Base-by-base conservation (phyloP, 1,140 invertebrate genomes). In the Scaptodrosophila lebanonensis region DNA sequence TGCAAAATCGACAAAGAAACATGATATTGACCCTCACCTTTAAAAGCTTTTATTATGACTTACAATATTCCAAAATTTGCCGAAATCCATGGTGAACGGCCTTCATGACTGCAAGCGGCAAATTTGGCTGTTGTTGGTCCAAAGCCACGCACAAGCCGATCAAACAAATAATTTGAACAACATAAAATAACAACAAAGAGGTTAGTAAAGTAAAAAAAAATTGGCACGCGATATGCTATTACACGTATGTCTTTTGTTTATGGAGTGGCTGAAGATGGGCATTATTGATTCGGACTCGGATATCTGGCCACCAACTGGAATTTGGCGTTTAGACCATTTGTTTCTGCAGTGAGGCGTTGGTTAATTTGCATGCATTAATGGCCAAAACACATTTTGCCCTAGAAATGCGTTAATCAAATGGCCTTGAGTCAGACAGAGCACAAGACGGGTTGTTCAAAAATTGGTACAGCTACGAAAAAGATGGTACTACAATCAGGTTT, bases 321-420 rank as follows among this genome's bases (percentile, higher is more conserved):
- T 63, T 73, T 50, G 25, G 22, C 33, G 13, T 1, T 20, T 5
- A 3, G n/a, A n/a, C n/a, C n/a, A n/a, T n/a, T n/a, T n/a, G n/a
- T n/a, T n/a, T n/a, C n/a, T n/a, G n/a, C n/a, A n/a, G n/a, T n/a
- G n/a, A n/a, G 39, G 52, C 32, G 16, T 43, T 43, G 53, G 59
- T 18, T 77, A 67, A 79, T 77, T 77, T 73, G 59, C 72, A 77
- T 77, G 20, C 9, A 15, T 29, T 51, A 50, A 15, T 27, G 52
- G 20, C 40, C 43, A 56, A 35, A 58, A 39, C 52, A 32, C 56
- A 59, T 48, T 51, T 73, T 69, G 73, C 68, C 72, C 72, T 77
- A 79, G 72, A 77, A 77, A 77, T 54, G 45, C 51, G 65, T 77
- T 68, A 50, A 79, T 63, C 67, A 39, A 50, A 68, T 42, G 60